These are phyloP conservation scores for Cercocebus atys DNA, from an alignment of 2,113 vertebrate genomes.

Conservation along the genomic window DNA sequence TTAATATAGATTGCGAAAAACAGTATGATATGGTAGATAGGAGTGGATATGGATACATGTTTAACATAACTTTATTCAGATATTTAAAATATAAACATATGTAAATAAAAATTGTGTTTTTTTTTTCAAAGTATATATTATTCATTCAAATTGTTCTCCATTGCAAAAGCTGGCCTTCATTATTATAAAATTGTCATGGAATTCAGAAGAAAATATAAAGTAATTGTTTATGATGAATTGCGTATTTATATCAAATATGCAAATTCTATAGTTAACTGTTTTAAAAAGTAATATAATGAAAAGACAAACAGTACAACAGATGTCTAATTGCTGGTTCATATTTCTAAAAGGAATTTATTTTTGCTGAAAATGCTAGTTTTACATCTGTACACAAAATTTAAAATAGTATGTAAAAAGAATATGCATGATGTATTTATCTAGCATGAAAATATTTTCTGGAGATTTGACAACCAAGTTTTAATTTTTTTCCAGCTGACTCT, in stretches of 20 bases:
- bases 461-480: background rate
- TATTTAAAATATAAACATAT: background rate
- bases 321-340: background rate
- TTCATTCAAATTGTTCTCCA: background rate
- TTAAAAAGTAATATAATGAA: background rate
- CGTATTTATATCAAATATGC: background rate
- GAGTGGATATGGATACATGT: background rate
- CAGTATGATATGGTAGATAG: background rate
- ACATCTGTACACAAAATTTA: background rate
- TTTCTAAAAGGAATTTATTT: background rate
- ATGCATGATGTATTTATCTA: background rate
- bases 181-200: background rate
- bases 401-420: background rate
- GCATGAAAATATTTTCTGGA: background rate
- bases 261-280: slow-evolving; percentile 8
- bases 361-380: background rate
- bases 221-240: background rate
- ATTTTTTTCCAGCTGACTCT: background rate
- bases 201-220: background rate
- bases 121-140: background rate
- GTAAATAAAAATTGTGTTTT: background rate
- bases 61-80: background rate
- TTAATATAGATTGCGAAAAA: background rate
- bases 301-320: background rate
- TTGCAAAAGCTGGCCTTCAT: background rate